A percentile compares a stretch with the other conserved stretches of the same genome.
These are phyloP conservation scores for Congeria kusceri DNA, from an alignment of 2,888 invertebrate species.

Conservation along the genomic window DNA sequence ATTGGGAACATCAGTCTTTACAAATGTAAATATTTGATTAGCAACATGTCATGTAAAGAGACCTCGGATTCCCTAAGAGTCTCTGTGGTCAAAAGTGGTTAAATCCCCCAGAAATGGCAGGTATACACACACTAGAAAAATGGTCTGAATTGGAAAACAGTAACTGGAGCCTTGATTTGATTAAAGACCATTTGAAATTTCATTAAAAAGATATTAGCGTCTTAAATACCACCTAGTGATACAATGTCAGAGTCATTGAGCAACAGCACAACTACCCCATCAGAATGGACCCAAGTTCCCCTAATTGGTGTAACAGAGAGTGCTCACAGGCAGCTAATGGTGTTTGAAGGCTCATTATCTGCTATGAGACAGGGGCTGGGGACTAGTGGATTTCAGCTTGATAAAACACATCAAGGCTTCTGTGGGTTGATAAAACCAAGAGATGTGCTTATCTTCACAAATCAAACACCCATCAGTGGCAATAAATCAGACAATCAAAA, in stretches of 20 bases:
- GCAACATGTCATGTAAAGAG: conserved; percentile 18
- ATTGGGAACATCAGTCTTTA: conserved; percentile 18
- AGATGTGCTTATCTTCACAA: conserved; percentile 15
- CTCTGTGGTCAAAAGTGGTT: neutral
- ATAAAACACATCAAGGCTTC: conserved; percentile 34
- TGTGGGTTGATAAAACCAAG: conserved; percentile 19
- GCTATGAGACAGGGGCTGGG: conserved; percentile 20
- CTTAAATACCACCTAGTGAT: neutral
- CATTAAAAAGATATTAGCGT: conserved; percentile 7
- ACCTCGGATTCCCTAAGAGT: neutral
- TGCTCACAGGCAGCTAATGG: conserved; percentile 32
- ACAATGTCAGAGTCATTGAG: neutral
- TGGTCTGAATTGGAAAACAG: neutral
- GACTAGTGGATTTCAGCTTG: conserved; percentile 24
- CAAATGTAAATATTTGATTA: conserved; percentile 51
- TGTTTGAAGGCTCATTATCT: conserved; percentile 52
- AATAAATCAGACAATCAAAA: conserved; percentile 57
- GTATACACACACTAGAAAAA: conserved; percentile 1
- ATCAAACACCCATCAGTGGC: conserved; percentile 46
- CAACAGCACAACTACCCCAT: neutral
- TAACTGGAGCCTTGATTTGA: conserved; percentile 2
- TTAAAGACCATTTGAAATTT: conserved; percentile 8
- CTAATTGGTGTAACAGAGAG: conserved; percentile 8
- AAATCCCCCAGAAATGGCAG: neutral
- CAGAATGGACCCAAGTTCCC: neutral